Evolutionary conservation across 2,797 vertebrate genomes (phyloP).

Genomic region (Melanotaenia parkinsoni): DNA sequence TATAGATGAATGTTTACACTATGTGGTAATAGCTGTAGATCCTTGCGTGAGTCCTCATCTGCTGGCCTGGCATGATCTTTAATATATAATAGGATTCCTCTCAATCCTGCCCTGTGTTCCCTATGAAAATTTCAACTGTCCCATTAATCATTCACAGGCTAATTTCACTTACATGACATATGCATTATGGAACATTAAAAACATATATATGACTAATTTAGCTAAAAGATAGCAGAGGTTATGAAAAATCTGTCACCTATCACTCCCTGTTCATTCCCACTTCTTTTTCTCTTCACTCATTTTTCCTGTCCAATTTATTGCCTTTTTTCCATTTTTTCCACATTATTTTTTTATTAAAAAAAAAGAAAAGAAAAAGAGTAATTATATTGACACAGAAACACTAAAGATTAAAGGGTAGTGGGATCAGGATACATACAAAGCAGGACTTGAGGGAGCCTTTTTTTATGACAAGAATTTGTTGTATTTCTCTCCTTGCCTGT

Average conservation of each 20-base stretch:
- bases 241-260: slow-evolving; percentile 24
- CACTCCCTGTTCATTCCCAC: not conserved
- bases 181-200: slow-evolving; percentile 69
- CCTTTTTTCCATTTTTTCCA: slow-evolving; percentile 11
- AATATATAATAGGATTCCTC: slow-evolving; percentile 67
- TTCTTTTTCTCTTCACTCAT: not conserved
- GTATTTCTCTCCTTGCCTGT: slow-evolving; percentile 56
- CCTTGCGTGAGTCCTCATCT: slow-evolving; percentile 25
- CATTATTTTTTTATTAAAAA: slow-evolving; percentile 21
- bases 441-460: slow-evolving; percentile 49
- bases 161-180: slow-evolving; percentile 76
- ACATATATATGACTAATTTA: slow-evolving; percentile 67
- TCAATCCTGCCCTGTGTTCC: slow-evolving; percentile 47
- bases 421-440: slow-evolving; percentile 33
- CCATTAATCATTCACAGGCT: slow-evolving; percentile 76
- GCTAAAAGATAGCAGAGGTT: slow-evolving; percentile 52
- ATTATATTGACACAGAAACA: slow-evolving; percentile 25
- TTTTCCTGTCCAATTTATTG: slow-evolving; percentile 1
- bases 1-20: slow-evolving; percentile 29
- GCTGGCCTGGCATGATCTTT: slow-evolving; percentile 47
- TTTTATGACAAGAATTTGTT: slow-evolving; percentile 71
- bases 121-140: slow-evolving; percentile 66
- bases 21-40: slow-evolving; percentile 8
- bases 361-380: not conserved
- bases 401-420: slow-evolving; percentile 10